Evolutionary conservation across 2,113 vertebrate genomes (phyloP).

Genomic region (Smithornis capensis): DNA sequence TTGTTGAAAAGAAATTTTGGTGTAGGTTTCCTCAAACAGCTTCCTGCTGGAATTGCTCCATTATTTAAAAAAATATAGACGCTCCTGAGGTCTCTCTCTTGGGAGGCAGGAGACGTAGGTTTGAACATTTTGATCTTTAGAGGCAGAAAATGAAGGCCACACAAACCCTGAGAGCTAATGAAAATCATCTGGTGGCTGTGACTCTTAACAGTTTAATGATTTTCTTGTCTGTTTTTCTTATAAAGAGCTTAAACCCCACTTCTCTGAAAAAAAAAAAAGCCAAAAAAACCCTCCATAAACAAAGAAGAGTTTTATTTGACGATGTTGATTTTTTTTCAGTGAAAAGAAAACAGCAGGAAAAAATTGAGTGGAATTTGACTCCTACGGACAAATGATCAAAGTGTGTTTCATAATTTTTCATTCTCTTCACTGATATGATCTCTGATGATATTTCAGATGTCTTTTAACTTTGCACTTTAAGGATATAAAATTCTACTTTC

Average conservation of each 20-base stretch:
- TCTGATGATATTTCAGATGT: neutral
- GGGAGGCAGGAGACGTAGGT: neutral
- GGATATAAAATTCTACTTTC: slow-evolving; percentile 30
- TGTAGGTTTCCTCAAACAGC: neutral
- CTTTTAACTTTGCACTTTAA: slow-evolving; percentile 40
- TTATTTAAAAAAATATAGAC: neutral
- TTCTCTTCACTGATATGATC: neutral
- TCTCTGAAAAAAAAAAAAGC: neutral
- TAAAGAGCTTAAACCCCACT: neutral
- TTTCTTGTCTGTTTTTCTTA: neutral
- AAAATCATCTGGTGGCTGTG: neutral
- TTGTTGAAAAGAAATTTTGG: neutral
- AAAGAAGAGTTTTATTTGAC: neutral
- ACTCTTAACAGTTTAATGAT: neutral
- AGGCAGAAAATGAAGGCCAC: neutral
- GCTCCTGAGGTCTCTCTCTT: neutral
- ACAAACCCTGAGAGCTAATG: neutral
- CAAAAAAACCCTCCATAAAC: neutral
- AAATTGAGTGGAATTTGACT: neutral
- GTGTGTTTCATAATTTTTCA: neutral
- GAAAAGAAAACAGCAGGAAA: neutral
- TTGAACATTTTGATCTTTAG: neutral
- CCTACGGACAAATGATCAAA: neutral
- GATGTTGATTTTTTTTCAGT: neutral
- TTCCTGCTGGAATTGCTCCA: neutral